Base-by-base conservation (phyloP, 1,140 invertebrate species). In the Achatina immaculata region DNA sequence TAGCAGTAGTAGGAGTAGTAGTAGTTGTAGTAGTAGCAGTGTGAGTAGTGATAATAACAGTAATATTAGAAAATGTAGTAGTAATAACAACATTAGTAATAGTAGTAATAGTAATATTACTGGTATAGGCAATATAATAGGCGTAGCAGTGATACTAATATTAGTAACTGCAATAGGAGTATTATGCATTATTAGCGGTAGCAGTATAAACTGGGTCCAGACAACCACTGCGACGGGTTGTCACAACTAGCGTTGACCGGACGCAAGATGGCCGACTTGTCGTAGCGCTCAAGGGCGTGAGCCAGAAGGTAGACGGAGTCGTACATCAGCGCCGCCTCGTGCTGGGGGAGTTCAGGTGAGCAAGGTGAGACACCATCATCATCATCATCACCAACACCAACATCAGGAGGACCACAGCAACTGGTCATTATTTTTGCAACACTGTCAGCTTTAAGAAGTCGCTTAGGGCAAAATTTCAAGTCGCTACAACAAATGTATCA, bases 281-380 rank as follows among this genome's bases (percentile, higher is more conserved):
- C 84, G 72, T 88, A 81, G 36, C 86, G 86, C 72, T 86, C 82
- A 85, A 98, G 95, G n/a, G 96, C 96, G 90, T 97, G 96, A 66
- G 97, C 95, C 43, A 98, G 93, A 0, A 98, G 95, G 88, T 95
- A 95, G 0, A 97, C 96, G 1, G 96, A 95, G 89, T 98, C 97
- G 89, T 96, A 97, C 94, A 97, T 96, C 73, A 98, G 91, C 0
- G 96, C 97, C 0, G 96, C 96, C 92, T 91, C 87, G 45, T 88
- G 87, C 90, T 91, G 82, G 36, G 38, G 45, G 34, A 4, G 76
- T 19, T 16, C 58, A 7, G 45, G 69, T 48, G 45, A 11, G 45
- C 7, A 7, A 48, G 7, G 45, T 48, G 19, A 48, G 45, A 48
- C 45, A 48, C n/a, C n/a, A n/a, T n/a, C n/a, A n/a, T n/a, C n/a